These are phyloP conservation scores for Scaptomyza flava DNA, from an alignment of 2,888 invertebrate genomes.

Conservation along the genomic window DNA sequence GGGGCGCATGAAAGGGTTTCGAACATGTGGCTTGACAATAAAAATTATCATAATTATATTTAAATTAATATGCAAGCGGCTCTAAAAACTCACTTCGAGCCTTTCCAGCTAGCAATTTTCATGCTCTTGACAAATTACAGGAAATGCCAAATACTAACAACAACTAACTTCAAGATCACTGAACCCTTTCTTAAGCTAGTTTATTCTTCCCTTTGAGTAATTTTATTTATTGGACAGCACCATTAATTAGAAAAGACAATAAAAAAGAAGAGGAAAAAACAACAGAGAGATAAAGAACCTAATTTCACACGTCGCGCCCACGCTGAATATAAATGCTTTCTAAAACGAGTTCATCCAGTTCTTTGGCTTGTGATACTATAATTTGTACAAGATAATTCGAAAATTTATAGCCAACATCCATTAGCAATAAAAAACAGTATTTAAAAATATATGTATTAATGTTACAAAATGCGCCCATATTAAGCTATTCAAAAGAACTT, in stretches of 20 bases:
- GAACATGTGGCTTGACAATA: constrained; percentile 74
- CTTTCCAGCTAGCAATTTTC: constrained; percentile 58
- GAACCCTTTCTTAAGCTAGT: constrained; percentile 24
- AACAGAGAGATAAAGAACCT: background rate
- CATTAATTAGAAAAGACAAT: constrained; percentile 42
- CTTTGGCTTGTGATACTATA: background rate
- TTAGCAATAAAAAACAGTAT: background rate
- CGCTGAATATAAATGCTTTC: constrained; percentile 14
- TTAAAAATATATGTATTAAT: too few species aligned
- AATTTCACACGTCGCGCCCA: constrained; percentile 46
- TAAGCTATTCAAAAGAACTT: too few species aligned
- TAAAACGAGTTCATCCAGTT: constrained; percentile 5
- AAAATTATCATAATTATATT: constrained; percentile 79
- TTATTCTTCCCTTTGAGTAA: constrained; percentile 1
- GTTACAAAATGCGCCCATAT: too few species aligned
- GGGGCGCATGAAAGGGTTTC: constrained; percentile 24
- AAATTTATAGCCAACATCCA: background rate
- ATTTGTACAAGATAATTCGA: background rate
- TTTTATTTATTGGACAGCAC: constrained; percentile 30
- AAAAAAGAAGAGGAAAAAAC: background rate
- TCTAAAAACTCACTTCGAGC: constrained; percentile 15
- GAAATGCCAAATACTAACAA: constrained; percentile 60
- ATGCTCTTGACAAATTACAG: constrained; percentile 72
- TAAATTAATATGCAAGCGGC: constrained; percentile 74
- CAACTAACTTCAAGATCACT: constrained; percentile 26